Conservation (phyloP, 1,140 invertebrate genomes). For the Bombus pascuorum region DNA sequence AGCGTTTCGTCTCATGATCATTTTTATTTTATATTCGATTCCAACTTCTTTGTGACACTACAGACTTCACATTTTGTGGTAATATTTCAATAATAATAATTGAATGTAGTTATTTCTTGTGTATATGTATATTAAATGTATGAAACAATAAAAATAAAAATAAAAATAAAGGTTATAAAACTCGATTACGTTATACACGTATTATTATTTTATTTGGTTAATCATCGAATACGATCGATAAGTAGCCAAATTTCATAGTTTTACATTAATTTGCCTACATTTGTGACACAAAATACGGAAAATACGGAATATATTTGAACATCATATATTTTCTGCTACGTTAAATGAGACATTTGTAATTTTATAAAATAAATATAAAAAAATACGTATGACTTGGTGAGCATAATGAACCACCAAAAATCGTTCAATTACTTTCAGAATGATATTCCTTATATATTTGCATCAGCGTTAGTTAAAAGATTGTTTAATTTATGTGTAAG, state of each 20-base stretch:
- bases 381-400: conserved; percentile 34
- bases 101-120: conserved; percentile 60
- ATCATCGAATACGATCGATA: not conserved
- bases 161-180: conserved; percentile 66
- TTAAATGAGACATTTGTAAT: conserved; percentile 32
- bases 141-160: conserved; percentile 55
- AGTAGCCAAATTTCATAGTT: conserved; percentile 26
- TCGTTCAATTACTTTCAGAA: conserved; percentile 19
- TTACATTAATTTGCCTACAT: conserved; percentile 9
- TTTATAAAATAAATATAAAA: conserved; percentile 50
- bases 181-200: conserved; percentile 46
- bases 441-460: conserved; percentile 16
- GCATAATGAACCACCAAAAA: conserved; percentile 33
- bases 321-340: conserved; percentile 7
- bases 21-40: conserved; percentile 60
- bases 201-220: conserved; percentile 32
- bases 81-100: conserved; percentile 52
- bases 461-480: conserved; percentile 23
- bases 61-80: conserved; percentile 58
- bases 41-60: conserved; percentile 60
- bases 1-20: conserved; percentile 34
- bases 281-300: conserved; percentile 4
- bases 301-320: conserved; percentile 20
- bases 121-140: conserved; percentile 70
- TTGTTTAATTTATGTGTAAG: conserved; percentile 53